Base-by-base conservation (phyloP, 30 jellyfish, hydroid and myxozoan species). In the Turritopsis rubra region DNA sequence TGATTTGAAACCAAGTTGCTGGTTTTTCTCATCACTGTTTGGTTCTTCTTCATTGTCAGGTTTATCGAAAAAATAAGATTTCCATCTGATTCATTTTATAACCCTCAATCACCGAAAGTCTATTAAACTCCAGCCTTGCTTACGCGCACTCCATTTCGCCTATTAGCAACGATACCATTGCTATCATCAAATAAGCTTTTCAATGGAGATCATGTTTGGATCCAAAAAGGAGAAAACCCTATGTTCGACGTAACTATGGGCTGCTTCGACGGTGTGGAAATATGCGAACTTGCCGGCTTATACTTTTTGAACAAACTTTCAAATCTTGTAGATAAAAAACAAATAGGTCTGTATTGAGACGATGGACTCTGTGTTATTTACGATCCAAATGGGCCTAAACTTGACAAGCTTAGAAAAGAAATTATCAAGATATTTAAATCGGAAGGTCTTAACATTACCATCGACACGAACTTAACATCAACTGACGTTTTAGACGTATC, bases 401-500 rank as follows among this genome's bases (percentile, higher is more conserved):
- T 54, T 54, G 72, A 54, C 72, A 54, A 54, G 72, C 72, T 54
- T n/a, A 54, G 72, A n/a, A 54, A 54, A 54, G 72, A 54, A 54
- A 54, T 54, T 54, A 54, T 54, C 72, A 54, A 54, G 19, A 54
- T 54, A 54, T 16, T 54, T 54, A 54, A 54, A 54, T 54, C 72
- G n/a, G 72, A 54, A 54, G 72, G 72, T 54, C 72, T 54, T n/a
- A 54, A 54, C 72, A 54, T 54, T n/a, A 54, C 72, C 18, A 54
- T 54, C 29, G 78, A 75, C 23, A 18, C 84, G 21, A 75, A 29
- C 75, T 30, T 29, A 20, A 75, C 23, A 22, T 13, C 76, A 20
- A 29, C 76, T 16, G 29, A 75, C 29, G 25, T 75, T 24, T 76
- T 75, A 23, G 76, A 75, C 76, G 84, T 75, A 18, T 18, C 76